A percentile compares a stretch with the other conserved stretches of the same genome.
These are phyloP conservation scores for Cetoscarus ocellatus DNA, from an alignment of 2,797 vertebrate genomes.

Conservation along the genomic window DNA sequence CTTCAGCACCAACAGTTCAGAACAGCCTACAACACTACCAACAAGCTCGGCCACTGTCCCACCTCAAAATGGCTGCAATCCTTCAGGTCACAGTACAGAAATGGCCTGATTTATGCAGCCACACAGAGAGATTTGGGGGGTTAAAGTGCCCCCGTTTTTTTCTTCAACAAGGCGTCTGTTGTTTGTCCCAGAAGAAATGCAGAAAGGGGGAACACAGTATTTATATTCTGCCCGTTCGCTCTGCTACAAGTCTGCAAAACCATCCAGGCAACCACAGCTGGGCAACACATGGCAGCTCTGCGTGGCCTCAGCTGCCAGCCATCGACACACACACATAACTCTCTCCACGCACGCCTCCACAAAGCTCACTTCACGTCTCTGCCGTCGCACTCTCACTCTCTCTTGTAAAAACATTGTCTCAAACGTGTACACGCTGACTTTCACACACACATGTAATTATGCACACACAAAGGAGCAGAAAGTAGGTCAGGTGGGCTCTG, in stretches of 20 bases:
- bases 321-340: slow-evolving; percentile 24
- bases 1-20: not conserved
- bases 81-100: slow-evolving; percentile 22
- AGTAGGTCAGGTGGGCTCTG: slow-evolving; percentile 80
- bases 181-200: slow-evolving; percentile 42
- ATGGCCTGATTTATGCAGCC: slow-evolving; percentile 30
- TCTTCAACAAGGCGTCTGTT: slow-evolving; percentile 46
- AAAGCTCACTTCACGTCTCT: slow-evolving; percentile 1
- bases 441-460: slow-evolving; percentile 26
- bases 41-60: not conserved
- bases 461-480: slow-evolving; percentile 50
- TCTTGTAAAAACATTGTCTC: slow-evolving; percentile 58
- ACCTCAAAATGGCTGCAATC: slow-evolving; percentile 4
- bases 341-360: not conserved
- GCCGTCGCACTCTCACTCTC: slow-evolving; percentile 26
- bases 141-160: slow-evolving; percentile 7
- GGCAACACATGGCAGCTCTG: slow-evolving; percentile 67
- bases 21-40: too few species aligned
- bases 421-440: slow-evolving; percentile 9
- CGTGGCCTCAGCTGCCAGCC: slow-evolving; percentile 54
- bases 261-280: slow-evolving; percentile 70
- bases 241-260: slow-evolving; percentile 31
- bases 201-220: slow-evolving; percentile 55
- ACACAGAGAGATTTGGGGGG: slow-evolving; percentile 12
- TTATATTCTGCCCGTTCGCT: slow-evolving; percentile 52